Evolutionary conservation across 2,113 vertebrate species (phyloP), one percentile per base, ranked within the genome.

Genomic region (Probosciger aterrimus): DNA sequence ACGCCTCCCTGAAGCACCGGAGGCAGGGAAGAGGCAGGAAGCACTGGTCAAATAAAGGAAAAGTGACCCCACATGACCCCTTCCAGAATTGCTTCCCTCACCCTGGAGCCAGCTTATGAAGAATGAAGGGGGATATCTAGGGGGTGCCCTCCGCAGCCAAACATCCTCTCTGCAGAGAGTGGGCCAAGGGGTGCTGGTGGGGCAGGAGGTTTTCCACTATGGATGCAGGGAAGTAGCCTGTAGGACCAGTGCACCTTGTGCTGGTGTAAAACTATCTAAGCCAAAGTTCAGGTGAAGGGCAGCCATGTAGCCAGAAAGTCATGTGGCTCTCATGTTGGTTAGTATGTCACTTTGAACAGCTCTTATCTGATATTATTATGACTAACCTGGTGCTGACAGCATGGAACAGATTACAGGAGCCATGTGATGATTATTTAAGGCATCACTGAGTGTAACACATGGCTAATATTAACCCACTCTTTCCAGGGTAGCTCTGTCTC

Each of bases 241-340:
- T 43, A 22, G 35, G 0, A 4, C 59, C 76, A 30, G 93, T 18
- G 1, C 94, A 84, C 95, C 80, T 92, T 43, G 81, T 71, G 62
- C 90, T 7, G 86, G 65, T 65, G 63, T 62, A 46, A 69, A 96
- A 53, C 93, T 97, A 98, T 99, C 97, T 99, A 95, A 99, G 99
- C 97, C 98, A 98, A 99, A 99, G 99, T 99, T 99, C 99, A 99
- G 96, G 96, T 99, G 98, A 99, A 99, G 99, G 99, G 97, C 98
- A 99, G 97, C 91, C 94, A 94, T 97, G 94, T 96, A 98, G 98
- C 99, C 98, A 98, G 98, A 97, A 97, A 98, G 99, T 99, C 99
- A 99, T 98, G 98, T 98, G 98, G 97, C 98, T 98, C 98, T 98
- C 98, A 98, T 98, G 98, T 98, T 98, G 97, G 97, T 98, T 98